These are phyloP conservation scores for Luperina testacea DNA, from an alignment of 2,888 invertebrate species.

Conservation along the genomic window DNA sequence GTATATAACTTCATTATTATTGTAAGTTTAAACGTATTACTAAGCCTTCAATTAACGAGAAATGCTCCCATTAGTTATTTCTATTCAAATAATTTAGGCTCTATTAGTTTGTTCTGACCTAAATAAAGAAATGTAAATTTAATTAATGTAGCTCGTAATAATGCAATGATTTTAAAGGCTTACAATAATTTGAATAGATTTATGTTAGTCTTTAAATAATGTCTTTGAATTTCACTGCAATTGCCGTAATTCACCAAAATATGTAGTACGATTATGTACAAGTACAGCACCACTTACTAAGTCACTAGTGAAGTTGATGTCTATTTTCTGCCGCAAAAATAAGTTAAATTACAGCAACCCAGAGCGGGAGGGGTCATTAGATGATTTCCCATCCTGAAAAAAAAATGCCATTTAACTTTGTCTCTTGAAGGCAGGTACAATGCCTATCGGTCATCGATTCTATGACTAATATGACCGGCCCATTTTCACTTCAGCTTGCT, in stretches of 20 bases:
- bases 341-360: background rate
- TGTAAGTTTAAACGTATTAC: background rate
- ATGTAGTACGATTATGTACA: background rate
- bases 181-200: slow-evolving; percentile 10
- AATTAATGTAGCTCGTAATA: slow-evolving; percentile 23
- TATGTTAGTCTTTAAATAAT: background rate
- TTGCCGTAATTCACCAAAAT: background rate
- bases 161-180: slow-evolving; percentile 11
- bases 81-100: slow-evolving; percentile 10
- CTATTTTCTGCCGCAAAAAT: background rate
- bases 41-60: background rate
- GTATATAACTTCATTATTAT: background rate
- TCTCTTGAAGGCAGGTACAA: no score
- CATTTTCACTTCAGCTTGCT: background rate
- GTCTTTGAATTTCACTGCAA: background rate
- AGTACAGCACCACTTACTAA: background rate
- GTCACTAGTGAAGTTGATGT: background rate
- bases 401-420: no score
- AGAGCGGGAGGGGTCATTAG: no score
- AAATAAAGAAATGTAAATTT: slow-evolving; percentile 23
- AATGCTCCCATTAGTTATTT: background rate
- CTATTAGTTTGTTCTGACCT: background rate
- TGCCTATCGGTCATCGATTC: no score
- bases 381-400: no score
- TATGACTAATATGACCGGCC: no score